Conservation (phyloP, 37 sponge, comb jelly and placozoan genomes). For the Chondrosia reniformis region DNA sequence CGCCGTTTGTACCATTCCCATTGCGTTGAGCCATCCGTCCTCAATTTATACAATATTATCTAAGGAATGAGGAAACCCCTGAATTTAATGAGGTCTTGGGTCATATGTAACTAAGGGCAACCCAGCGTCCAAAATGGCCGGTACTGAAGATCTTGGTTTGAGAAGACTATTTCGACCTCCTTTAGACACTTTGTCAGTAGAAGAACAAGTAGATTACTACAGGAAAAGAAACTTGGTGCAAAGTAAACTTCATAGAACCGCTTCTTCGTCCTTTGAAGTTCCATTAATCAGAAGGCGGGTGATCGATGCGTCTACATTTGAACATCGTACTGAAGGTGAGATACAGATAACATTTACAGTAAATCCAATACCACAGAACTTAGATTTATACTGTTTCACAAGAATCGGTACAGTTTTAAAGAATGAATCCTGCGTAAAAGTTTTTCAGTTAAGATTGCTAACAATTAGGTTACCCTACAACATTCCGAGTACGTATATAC, state of each 20-base stretch:
- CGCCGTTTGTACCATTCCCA: too few relatives aligned
- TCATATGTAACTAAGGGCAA: not conserved
- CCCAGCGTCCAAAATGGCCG: conserved; percentile 18
- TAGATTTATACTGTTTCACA: too few relatives aligned
- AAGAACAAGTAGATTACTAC: conserved; percentile 18
- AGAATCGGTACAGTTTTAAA: too few relatives aligned
- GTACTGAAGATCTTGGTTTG: conserved; percentile 20
- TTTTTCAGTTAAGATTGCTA: too few relatives aligned
- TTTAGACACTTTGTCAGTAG: conserved; percentile 15
- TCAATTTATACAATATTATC: too few relatives aligned
- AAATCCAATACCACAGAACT: too few relatives aligned
- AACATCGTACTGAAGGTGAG: too few relatives aligned
- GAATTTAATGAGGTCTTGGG: not conserved
- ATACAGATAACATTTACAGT: too few relatives aligned
- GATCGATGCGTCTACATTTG: conserved; percentile 30
- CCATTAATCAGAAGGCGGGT: conserved; percentile 27
- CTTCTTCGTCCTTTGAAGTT: not conserved
- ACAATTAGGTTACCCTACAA: too few relatives aligned
- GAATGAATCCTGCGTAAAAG: too few relatives aligned
- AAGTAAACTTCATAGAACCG: conserved; percentile 27
- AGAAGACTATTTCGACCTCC: conserved; percentile 38
- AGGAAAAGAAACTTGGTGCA: conserved; percentile 30
- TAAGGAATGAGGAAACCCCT: not conserved
- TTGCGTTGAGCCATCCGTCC: too few relatives aligned
- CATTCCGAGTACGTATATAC: too few relatives aligned